A percentile compares a stretch with the other conserved stretches of the same genome.
Conservation (phyloP, 64 coral and sea anemone genomes). For the Montipora foliosa region DNA sequence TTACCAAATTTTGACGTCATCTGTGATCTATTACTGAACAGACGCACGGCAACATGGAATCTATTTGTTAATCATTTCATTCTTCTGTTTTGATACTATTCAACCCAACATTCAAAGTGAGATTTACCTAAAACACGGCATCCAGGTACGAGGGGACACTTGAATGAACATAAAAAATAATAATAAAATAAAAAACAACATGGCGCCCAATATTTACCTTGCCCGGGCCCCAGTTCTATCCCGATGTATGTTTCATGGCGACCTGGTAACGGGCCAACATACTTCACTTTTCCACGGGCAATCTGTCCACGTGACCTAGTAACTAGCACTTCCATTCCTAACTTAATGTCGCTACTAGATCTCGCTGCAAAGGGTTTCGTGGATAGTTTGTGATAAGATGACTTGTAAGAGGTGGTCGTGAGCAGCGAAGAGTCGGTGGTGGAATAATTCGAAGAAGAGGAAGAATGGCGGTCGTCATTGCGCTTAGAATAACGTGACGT, state of each 20-base stretch:
- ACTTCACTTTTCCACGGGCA: slow-evolving; percentile 74
- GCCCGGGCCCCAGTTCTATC: slow-evolving; percentile 67
- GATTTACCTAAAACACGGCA: too few species aligned
- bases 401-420: not conserved
- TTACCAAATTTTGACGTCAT: too few species aligned
- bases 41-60: too few species aligned
- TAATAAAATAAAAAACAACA: not conserved
- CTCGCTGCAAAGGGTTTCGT: slow-evolving; percentile 65
- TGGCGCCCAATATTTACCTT: not conserved
- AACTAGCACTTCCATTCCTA: slow-evolving; percentile 87
- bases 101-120: too few species aligned
- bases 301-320: slow-evolving; percentile 68
- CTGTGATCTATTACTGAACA: too few species aligned
- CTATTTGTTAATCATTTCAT: too few species aligned
- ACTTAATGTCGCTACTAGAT: slow-evolving; percentile 33
- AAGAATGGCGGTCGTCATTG: not conserved
- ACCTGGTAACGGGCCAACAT: slow-evolving; percentile 67
- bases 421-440: not conserved
- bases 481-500: not conserved
- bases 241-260: slow-evolving; percentile 72
- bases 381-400: not conserved
- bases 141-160: too few species aligned
- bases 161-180: too few species aligned
- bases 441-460: not conserved
- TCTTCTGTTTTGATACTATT: too few species aligned